Percentiles rank a stretch among this genome's conserved stretches.
phyloP scores from a whole-genome alignment of 2,888 invertebrate genomes.

The Morpho deidamia region DNA sequence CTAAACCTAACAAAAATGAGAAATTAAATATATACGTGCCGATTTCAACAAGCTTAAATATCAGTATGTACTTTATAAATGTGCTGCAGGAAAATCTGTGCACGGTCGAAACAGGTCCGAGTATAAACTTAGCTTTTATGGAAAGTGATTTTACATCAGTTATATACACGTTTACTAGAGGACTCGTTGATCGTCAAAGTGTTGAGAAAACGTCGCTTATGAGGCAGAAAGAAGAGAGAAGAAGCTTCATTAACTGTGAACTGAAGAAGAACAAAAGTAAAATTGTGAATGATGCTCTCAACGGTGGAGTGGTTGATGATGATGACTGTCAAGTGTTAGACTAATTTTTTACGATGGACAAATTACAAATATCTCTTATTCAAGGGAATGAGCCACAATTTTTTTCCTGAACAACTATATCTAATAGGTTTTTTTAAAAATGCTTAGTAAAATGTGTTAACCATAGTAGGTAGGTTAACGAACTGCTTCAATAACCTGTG shows the following conservation, averaged over 20 bases:
- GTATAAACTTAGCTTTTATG: conserved; percentile 60
- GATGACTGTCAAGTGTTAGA: conserved; percentile 53
- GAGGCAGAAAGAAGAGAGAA: conserved; percentile 47
- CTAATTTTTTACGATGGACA: conserved; percentile 24
- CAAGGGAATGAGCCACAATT: no score
- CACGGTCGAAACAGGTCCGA: conserved; percentile 60
- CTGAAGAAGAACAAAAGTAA: conserved; percentile 48
- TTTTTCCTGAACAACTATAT: no score
- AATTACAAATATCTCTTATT: no score
- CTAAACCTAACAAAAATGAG: conserved; percentile 52
- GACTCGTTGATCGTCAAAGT: conserved; percentile 43
- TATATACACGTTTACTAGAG: conserved; percentile 62
- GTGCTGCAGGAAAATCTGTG: conserved; percentile 65
- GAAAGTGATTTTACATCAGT: conserved; percentile 66
- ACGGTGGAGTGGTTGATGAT: conserved; percentile 63
- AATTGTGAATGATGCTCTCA: conserved; percentile 56
- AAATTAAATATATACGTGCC: conserved; percentile 69
- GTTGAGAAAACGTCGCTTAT: conserved; percentile 39
- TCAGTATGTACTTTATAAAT: conserved; percentile 52
- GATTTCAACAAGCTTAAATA: conserved; percentile 45
- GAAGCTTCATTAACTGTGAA: conserved; percentile 59
- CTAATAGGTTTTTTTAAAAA: no score
- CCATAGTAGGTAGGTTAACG: no score
- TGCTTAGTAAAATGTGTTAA: no score
- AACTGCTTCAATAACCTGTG: no score